These are phyloP conservation scores for Stenoptilia bipunctidactyla DNA, from an alignment of 2,888 invertebrate genomes.

Conservation along the genomic window DNA sequence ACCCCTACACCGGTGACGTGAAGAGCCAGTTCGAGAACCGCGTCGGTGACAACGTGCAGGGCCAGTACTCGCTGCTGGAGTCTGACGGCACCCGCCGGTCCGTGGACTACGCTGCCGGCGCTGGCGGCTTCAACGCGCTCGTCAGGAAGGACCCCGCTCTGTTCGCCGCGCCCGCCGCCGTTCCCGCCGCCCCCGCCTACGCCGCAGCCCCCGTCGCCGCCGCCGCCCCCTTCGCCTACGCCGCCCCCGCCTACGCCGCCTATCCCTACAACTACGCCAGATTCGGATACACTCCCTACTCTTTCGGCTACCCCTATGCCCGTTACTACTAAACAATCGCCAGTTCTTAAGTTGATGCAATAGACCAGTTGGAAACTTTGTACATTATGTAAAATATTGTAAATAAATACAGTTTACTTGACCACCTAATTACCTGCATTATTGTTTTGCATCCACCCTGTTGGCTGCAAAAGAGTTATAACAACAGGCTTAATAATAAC, in stretches of 20 bases:
- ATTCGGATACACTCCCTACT: slow-evolving; percentile 12
- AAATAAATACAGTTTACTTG: too few relatives aligned
- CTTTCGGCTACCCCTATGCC: slow-evolving; percentile 19
- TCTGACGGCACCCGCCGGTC: slow-evolving; percentile 1
- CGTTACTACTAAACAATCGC: slow-evolving; percentile 12
- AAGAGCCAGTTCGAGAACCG: slow-evolving; percentile 25
- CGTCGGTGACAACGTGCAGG: background rate
- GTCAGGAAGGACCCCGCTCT: slow-evolving; percentile 3
- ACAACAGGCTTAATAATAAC: too few relatives aligned
- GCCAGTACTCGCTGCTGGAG: slow-evolving; percentile 1
- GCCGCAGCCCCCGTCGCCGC: background rate
- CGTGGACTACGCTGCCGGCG: slow-evolving; percentile 8
- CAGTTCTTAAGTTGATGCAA: too few relatives aligned
- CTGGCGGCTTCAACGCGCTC: slow-evolving; percentile 7
- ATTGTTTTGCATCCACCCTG: too few relatives aligned
- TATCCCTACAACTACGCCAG: slow-evolving; percentile 5
- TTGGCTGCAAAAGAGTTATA: too few relatives aligned
- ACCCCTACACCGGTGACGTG: slow-evolving; percentile 16
- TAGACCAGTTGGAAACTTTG: too few relatives aligned
- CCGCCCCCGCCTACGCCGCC: background rate
- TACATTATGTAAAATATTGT: too few relatives aligned
- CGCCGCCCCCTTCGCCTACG: too few relatives aligned
- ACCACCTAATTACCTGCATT: too few relatives aligned
- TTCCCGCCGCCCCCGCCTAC: background rate
- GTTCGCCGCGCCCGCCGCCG: background rate